A percentile compares a stretch with the other conserved stretches of the same genome.
phyloP scores from a whole-genome alignment of 2,888 invertebrate species.

The Belgica antarctica region DNA sequence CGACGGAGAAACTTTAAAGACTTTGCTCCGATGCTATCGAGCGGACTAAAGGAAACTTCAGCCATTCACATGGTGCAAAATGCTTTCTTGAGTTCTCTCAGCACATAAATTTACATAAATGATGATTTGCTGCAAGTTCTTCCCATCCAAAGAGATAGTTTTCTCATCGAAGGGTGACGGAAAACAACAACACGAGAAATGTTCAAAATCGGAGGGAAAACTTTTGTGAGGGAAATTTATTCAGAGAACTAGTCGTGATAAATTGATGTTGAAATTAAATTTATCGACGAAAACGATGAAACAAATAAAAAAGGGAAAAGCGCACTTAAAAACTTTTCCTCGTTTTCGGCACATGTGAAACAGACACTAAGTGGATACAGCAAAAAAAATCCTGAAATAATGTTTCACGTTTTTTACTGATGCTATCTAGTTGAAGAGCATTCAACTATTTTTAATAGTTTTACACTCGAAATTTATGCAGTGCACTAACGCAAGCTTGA shows the following conservation, averaged over 20 bases:
- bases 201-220: too few relatives aligned
- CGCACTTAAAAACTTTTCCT: background rate
- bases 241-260: background rate
- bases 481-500: background rate
- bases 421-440: background rate
- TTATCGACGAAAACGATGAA: conserved; percentile 1
- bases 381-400: background rate
- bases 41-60: background rate
- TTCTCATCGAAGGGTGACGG: background rate
- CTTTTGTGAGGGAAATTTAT: conserved; percentile 1
- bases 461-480: background rate
- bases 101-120: conserved; percentile 17
- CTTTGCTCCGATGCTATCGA: background rate
- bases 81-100: background rate
- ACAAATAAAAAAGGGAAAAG: background rate
- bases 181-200: background rate
- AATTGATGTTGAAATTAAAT: conserved; percentile 33
- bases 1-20: background rate
- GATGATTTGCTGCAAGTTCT: conserved; percentile 2
- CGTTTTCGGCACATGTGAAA: background rate
- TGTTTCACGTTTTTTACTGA: background rate
- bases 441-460: conserved; percentile 12
- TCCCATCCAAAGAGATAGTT: background rate
- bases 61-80: background rate
- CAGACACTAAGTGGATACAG: conserved; percentile 14